Base-by-base conservation (phyloP, 2,113 vertebrate species). In the Oreocharis arfaki region DNA sequence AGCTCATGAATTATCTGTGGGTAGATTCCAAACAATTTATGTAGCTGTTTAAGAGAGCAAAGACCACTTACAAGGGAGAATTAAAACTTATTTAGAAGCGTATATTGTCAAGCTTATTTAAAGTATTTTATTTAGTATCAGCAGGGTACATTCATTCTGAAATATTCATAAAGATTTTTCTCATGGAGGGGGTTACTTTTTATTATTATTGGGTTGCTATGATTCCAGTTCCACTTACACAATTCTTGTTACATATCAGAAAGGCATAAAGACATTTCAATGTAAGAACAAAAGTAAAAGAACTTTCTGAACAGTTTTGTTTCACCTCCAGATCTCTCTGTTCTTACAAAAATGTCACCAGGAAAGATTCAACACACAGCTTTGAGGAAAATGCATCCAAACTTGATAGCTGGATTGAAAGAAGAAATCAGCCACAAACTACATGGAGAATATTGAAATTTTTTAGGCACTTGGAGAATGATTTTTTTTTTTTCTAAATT, bases 401-500 rank as follows among this genome's bases (percentile, higher is more conserved):
- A 89, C 9, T 37, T 52, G 10, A 49, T 32, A 71, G 24, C 4
- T 46, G n/a, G 14, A 88, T 26, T 63, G 6, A n/a, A 67, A 87
- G 67, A 86, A 79, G 27, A 76, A 77, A 56, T 7, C 16, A 80
- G 8, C 4, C 83, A 61, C 9, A 69, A 73, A 60, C 20, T 65
- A 10, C 13, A 55, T 56, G 11, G 50, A 46, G 28, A 76, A 79
- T 20, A 30, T 14, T 30, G 52, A 90, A 82, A 28, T n/a, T 47
- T 80, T 55, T 73, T 79, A 68, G 49, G n/a, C 12, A 53, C 5
- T 90, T 87, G 26, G 47, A 76, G 74, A 84, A 76, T 37, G 41
- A 89, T 44, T 11, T 57, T 28, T 89, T 88, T 89, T 89, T 41
- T 89, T 89, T 41, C 92, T 86, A 74, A 11, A 15, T 84, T 86